Evolutionary conservation across 2,113 vertebrate genomes (phyloP), one percentile per base, ranked within the genome.

Genomic region (Struthio camelus): DNA sequence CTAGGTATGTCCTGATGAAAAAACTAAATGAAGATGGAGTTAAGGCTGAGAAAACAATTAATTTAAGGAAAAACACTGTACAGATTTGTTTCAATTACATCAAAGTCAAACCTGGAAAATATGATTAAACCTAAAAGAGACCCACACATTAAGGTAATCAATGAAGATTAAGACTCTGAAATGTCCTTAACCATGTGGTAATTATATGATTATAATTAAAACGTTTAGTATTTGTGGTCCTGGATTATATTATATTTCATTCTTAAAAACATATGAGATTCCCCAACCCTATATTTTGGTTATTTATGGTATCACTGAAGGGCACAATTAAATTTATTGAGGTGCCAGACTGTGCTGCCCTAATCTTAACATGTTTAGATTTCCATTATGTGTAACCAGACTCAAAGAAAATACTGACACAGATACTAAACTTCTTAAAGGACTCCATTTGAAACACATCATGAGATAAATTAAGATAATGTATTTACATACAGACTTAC

Each of bases 401-500:
- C 64, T 93, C 88, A 95, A 96, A 94, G 83, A 93, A 96, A 94
- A 92, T 77, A 86, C 38, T 89, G 86, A 76, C 71, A 93, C 65
- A 9, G 2, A 84, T 28, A n/a, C 61, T 72, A 65, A 72, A 86
- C 87, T 94, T 95, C 80, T 93, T 88, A 81, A 93, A 92, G 72
- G 61, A 76, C 34, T 10, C n/a, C 71, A 32, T 92, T 95, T 78
- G 38, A 92, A 96, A 85, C 61, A 88, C 92, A 92, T 93, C 75
- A 65, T 28, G 40, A 16, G 27, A 59, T 85, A 78, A 92, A 78
- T 92, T 80, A 87, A 75, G 27, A 46, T 71, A 92, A 84, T 34
- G 11, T 51, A 61, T 92, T 96, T 82, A 84, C 28, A 58, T 80
- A 76, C 25, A 80, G 79, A 90, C 56, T 88, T 94, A 30, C 40